Conservation (phyloP, 2,888 invertebrate genomes). For the Cyaniris semiargus region DNA sequence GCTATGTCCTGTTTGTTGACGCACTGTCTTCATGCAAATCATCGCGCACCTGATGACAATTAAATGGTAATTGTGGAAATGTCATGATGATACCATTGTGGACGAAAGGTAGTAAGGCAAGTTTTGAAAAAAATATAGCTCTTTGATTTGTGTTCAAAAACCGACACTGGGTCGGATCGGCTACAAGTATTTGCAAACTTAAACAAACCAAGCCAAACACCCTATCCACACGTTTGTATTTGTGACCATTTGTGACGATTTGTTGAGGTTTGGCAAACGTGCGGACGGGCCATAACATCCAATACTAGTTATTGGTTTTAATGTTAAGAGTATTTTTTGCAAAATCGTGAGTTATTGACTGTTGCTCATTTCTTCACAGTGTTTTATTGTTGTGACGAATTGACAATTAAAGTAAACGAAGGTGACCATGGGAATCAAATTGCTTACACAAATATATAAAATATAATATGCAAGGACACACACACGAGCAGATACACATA, state of each 20-base stretch:
- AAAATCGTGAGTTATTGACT: not conserved
- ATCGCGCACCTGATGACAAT: slow-evolving; percentile 49
- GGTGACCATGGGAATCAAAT: slow-evolving; percentile 7
- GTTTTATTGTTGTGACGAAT: slow-evolving; percentile 43
- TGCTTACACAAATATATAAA: not conserved
- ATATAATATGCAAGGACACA: not conserved
- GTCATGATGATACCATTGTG: slow-evolving; percentile 40
- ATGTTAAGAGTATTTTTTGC: not conserved
- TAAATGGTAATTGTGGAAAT: slow-evolving; percentile 51
- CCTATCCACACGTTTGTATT: too few species aligned
- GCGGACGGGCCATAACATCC: too few species aligned
- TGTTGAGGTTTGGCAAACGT: too few species aligned
- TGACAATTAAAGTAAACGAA: slow-evolving; percentile 41
- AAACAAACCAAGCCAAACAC: too few species aligned
- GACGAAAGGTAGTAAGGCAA: not conserved
- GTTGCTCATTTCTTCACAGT: not conserved
- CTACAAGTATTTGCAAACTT: too few species aligned
- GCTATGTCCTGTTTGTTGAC: slow-evolving; percentile 32
- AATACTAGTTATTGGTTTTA: not conserved
- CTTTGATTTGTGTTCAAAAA: too few species aligned
- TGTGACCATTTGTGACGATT: too few species aligned
- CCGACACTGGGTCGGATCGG: too few species aligned
- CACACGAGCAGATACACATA: not conserved
- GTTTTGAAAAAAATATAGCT: not conserved
- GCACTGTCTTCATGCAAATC: slow-evolving; percentile 43